These are phyloP conservation scores for Chrysocyon brachyurus DNA, from an alignment of 2,797 vertebrate species.

Conservation along the genomic window DNA sequence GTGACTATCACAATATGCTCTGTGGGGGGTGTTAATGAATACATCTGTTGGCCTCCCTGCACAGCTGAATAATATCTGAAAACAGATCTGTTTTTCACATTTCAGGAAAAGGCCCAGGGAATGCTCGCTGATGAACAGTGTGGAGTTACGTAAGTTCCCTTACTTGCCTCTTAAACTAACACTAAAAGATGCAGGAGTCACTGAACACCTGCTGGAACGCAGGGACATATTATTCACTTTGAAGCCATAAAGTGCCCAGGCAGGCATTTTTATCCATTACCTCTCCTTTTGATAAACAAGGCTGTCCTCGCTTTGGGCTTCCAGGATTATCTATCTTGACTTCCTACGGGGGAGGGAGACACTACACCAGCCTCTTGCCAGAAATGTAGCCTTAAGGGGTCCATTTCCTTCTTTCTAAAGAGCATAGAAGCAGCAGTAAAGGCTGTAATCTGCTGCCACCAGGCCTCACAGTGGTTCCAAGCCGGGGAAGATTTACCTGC, in stretches of 20 bases:
- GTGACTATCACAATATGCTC: slow-evolving; percentile 7
- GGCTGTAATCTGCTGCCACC: not conserved
- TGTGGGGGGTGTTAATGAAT: slow-evolving; percentile 40
- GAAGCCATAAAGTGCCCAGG: not conserved
- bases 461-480: too few species aligned
- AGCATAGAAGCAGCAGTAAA: not conserved
- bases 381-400: not conserved
- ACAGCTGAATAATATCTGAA: slow-evolving; percentile 65
- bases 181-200: not conserved
- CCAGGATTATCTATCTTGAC: not conserved
- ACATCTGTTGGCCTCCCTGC: slow-evolving; percentile 64
- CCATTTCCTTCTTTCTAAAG: not conserved
- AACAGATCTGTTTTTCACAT: slow-evolving; percentile 53
- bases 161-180: slow-evolving; percentile 14
- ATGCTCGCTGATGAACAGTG: not conserved
- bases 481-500: not conserved
- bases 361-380: not conserved
- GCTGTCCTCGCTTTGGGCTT: not conserved
- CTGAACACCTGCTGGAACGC: not conserved
- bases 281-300: not conserved
- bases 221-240: not conserved
- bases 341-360: not conserved
- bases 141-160: not conserved
- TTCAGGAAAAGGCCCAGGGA: slow-evolving; percentile 16
- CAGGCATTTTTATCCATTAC: slow-evolving; percentile 2